These are phyloP conservation scores for Edolisoma coerulescens DNA, from an alignment of 2,113 vertebrate genomes.

Conservation along the genomic window DNA sequence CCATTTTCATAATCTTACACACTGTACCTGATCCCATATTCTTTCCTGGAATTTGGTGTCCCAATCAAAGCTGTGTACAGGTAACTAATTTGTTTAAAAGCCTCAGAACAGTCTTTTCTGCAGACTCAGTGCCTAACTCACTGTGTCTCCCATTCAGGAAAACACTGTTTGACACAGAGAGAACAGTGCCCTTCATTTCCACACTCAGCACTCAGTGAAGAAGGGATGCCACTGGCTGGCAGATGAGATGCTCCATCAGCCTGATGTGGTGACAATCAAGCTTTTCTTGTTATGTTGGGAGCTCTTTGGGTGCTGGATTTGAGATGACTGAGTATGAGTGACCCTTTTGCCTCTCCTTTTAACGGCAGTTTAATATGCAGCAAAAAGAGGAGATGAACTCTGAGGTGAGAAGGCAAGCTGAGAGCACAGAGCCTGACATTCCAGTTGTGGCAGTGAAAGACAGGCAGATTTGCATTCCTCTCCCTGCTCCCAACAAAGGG, in stretches of 20 bases:
- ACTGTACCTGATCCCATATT: background rate
- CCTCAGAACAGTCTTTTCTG: background rate
- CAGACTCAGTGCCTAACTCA: background rate
- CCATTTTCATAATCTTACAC: background rate
- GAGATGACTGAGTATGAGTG: background rate
- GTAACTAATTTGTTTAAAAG: background rate
- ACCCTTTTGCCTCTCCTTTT: background rate
- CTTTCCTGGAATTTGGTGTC: background rate
- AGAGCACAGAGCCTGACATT: background rate
- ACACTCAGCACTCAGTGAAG: background rate
- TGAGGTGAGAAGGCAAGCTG: background rate
- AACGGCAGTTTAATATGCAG: background rate
- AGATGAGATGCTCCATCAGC: background rate
- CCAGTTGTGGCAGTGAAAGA: background rate
- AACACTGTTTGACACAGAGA: background rate
- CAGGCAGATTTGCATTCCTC: background rate
- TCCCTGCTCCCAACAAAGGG: background rate
- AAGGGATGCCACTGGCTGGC: background rate
- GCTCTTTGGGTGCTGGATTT: background rate
- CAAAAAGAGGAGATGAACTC: background rate
- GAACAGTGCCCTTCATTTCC: background rate
- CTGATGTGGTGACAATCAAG: background rate
- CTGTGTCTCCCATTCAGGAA: too few relatives aligned
- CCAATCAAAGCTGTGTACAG: background rate
- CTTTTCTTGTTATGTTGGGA: background rate